Percentiles rank a stretch among this genome's conserved stretches.
phyloP scores from a whole-genome alignment of 2,888 invertebrate species.

The Graphium colonna region DNA sequence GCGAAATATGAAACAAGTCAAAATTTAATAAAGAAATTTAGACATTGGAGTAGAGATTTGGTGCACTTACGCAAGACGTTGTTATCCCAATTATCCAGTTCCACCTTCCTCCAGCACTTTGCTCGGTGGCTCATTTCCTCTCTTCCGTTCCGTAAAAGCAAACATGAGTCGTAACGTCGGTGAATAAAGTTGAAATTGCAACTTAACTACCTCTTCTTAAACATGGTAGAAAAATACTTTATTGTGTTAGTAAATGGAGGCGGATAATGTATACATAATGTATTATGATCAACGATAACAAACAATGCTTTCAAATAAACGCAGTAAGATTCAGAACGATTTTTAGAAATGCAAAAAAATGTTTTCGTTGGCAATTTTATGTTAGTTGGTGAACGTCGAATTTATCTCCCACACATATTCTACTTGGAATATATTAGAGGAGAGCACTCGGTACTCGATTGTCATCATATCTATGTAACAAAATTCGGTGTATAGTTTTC shows the following conservation, averaged over 20 bases:
- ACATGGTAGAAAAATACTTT: conserved; percentile 9
- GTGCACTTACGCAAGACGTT: background rate
- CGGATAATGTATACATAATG: conserved; percentile 9
- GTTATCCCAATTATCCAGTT: background rate
- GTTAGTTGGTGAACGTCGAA: too few species aligned
- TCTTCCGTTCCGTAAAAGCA: background rate
- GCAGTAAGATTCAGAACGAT: background rate
- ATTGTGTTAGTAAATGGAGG: conserved; percentile 14
- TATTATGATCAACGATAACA: background rate
- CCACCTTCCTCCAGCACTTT: background rate
- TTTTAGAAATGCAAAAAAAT: background rate
- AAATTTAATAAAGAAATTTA: too few species aligned
- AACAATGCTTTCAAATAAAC: background rate
- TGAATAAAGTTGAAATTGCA: background rate
- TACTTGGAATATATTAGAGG: too few species aligned
- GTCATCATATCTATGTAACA: too few species aligned
- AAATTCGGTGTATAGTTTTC: too few species aligned
- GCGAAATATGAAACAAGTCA: too few species aligned
- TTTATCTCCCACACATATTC: too few species aligned
- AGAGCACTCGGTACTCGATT: too few species aligned
- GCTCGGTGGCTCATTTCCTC: background rate
- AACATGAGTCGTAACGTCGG: background rate
- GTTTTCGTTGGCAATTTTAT: background rate
- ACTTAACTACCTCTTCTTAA: background rate
- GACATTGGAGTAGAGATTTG: background rate